These are phyloP conservation scores for Falcunculus frontatus DNA, from an alignment of 2,113 vertebrate species.

Conservation along the genomic window DNA sequence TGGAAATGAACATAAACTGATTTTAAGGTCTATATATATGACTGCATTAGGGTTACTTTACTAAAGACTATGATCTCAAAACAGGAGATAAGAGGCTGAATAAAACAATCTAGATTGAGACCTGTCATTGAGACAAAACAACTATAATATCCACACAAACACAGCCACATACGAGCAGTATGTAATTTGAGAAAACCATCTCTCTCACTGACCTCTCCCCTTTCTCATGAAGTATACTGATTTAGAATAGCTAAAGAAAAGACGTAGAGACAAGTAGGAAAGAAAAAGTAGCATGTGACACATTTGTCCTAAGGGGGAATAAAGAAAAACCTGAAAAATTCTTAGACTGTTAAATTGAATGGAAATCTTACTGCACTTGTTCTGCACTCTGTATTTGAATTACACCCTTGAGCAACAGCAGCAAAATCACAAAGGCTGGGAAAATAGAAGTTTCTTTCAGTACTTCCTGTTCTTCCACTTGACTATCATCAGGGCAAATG, in stretches of 20 bases:
- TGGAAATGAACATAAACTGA: background rate
- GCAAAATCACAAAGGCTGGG: background rate
- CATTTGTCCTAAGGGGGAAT: background rate
- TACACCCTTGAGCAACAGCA: background rate
- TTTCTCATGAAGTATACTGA: background rate
- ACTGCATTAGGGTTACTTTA: background rate
- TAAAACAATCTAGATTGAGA: background rate
- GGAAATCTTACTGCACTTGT: background rate
- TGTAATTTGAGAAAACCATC: background rate
- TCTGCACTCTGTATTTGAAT: background rate
- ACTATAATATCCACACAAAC: background rate
- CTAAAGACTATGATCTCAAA: background rate
- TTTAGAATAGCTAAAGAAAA: background rate
- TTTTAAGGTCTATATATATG: background rate
- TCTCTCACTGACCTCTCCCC: background rate
- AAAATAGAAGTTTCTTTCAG: background rate
- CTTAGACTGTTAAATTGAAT: background rate
- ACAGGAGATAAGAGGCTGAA: background rate
- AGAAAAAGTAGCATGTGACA: background rate
- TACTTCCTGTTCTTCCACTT: background rate
- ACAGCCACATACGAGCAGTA: background rate
- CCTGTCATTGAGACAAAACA: background rate
- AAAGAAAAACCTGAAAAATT: background rate
- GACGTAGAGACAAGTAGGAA: background rate
- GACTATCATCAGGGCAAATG: background rate